Evolutionary conservation across 2,113 vertebrate species (phyloP).

Genomic region (Cavia aperea): DNA sequence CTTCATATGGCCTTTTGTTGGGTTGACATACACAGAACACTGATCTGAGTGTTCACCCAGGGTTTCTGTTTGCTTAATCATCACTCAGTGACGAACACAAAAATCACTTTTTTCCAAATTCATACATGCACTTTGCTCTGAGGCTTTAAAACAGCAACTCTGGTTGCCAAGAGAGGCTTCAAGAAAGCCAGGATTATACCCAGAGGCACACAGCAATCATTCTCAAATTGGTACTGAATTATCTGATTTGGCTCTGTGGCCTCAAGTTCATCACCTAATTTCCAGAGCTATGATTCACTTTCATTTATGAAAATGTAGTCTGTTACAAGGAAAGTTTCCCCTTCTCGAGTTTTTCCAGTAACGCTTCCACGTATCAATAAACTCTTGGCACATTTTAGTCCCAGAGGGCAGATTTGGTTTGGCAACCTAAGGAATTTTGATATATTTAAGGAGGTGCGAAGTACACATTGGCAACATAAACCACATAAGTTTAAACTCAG

Average conservation of each 20-base stretch:
- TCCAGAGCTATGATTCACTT: conserved; percentile 46
- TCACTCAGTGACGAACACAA: conserved; percentile 28
- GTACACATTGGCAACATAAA: conserved; percentile 73
- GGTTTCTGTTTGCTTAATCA: background rate
- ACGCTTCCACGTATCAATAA: conserved; percentile 56
- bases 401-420: conserved; percentile 65
- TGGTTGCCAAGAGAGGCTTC: conserved; percentile 43
- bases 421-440: conserved; percentile 67
- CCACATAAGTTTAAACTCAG: conserved; percentile 69
- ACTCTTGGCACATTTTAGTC: conserved; percentile 62
- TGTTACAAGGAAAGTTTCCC: conserved; percentile 32
- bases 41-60: conserved; percentile 16
- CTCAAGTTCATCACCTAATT: conserved; percentile 36
- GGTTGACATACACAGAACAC: background rate
- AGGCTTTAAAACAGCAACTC: conserved; percentile 31
- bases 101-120: conserved; percentile 39
- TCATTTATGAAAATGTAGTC: conserved; percentile 15
- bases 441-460: conserved; percentile 71
- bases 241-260: conserved; percentile 45
- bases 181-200: conserved; percentile 34
- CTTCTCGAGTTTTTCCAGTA: conserved; percentile 45
- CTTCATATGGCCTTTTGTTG: background rate
- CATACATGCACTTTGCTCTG: conserved; percentile 14
- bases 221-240: conserved; percentile 46
- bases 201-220: background rate